Evolutionary conservation across 2,113 vertebrate species (phyloP).

Genomic region (Origma solitaria): DNA sequence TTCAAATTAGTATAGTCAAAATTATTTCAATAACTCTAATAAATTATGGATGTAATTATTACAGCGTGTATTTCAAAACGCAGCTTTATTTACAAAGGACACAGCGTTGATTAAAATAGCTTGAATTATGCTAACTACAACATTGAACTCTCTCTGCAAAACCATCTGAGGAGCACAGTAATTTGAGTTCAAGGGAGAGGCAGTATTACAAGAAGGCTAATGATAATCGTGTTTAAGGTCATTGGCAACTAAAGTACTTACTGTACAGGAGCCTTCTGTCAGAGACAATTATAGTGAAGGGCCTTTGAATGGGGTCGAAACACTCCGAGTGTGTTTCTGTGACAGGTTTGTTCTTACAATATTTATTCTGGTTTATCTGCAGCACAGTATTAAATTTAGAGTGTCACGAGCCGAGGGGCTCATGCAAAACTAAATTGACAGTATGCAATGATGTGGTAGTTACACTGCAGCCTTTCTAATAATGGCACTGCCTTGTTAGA

Average conservation of each 20-base stretch:
- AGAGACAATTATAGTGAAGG: conserved; percentile 24
- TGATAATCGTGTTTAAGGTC: conserved; percentile 38
- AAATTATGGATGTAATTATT: conserved; percentile 38
- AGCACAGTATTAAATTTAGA: not conserved
- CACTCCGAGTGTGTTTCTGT: not conserved
- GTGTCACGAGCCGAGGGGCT: not conserved
- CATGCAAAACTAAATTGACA: conserved; percentile 45
- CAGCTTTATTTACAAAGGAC: conserved; percentile 45
- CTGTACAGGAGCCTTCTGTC: conserved; percentile 35
- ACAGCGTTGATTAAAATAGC: conserved; percentile 25
- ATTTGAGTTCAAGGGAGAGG: conserved; percentile 39
- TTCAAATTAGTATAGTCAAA: conserved; percentile 10
- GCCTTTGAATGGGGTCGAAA: conserved; percentile 20
- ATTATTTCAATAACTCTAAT: conserved; percentile 18
- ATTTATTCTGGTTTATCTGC: conserved; percentile 45
- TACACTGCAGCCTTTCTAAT: not conserved
- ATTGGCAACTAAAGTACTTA: conserved; percentile 22
- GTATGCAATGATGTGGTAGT: not conserved
- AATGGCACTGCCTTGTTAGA: not conserved
- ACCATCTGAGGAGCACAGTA: conserved; percentile 10
- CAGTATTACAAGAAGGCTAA: conserved; percentile 19
- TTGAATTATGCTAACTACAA: conserved; percentile 25
- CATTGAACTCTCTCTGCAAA: not conserved
- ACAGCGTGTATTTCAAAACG: not conserved
- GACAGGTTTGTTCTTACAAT: conserved; percentile 43